These are phyloP conservation scores for Eupithecia inturbata DNA, from an alignment of 2,888 invertebrate species.

Conservation along the genomic window DNA sequence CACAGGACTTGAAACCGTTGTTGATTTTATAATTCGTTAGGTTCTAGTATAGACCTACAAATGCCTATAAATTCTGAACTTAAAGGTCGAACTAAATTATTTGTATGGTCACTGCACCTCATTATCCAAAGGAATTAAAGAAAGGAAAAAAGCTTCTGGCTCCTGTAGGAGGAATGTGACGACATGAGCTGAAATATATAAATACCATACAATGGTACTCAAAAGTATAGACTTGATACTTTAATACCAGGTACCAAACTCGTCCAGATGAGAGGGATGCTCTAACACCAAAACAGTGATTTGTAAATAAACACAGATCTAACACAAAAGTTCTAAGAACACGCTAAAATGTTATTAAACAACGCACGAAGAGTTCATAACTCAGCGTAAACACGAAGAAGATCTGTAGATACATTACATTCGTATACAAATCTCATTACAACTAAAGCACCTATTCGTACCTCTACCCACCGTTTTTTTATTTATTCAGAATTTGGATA, in stretches of 20 bases:
- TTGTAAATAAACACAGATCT: constrained; percentile 37
- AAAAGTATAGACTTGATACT: neutral
- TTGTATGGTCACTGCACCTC: neutral
- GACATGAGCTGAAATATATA: neutral
- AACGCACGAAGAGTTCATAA: constrained; percentile 66
- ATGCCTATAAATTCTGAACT: neutral
- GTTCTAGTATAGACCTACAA: neutral
- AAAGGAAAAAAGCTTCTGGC: neutral
- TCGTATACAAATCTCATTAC: constrained; percentile 4
- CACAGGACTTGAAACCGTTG: neutral
- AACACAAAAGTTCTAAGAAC: constrained; percentile 55
- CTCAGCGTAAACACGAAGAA: constrained; percentile 56
- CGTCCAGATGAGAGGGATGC: neutral
- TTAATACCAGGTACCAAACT: neutral
- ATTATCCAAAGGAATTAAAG: neutral
- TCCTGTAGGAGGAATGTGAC: neutral
- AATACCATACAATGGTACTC: neutral
- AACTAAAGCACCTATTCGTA: neutral
- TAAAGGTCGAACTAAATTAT: neutral
- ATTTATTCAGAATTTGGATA: neutral
- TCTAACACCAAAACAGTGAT: constrained; percentile 13
- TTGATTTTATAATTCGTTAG: neutral
- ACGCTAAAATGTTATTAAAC: constrained; percentile 66
- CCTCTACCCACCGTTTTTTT: neutral
- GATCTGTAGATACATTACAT: constrained; percentile 21